Percentiles rank a stretch among this genome's conserved stretches.
Evolutionary conservation across 2,888 invertebrate species (phyloP).

Genomic region (Chamaedrilus cognettii): DNA sequence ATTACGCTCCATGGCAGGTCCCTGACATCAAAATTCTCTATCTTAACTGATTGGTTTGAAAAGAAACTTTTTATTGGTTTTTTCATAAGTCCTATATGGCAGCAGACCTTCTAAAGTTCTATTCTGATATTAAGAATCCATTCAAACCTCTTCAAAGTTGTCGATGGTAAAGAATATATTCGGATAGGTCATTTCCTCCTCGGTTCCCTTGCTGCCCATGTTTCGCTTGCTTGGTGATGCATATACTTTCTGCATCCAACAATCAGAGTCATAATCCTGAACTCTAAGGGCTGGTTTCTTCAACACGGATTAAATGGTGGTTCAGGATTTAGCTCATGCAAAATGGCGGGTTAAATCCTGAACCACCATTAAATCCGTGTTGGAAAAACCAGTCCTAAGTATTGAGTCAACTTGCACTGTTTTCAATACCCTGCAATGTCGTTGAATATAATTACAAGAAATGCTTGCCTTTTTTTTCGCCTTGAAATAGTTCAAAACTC

Average conservation of each 20-base stretch:
- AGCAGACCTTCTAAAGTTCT: neutral
- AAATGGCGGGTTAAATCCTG: no score
- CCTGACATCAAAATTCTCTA: no score
- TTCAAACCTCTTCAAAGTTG: slow-evolving; percentile 99
- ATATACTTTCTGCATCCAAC: slow-evolving; percentile 85
- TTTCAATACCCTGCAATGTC: neutral
- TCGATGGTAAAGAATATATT: slow-evolving; percentile 99
- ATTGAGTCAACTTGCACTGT: neutral
- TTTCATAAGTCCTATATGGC: neutral
- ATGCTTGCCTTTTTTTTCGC: no score
- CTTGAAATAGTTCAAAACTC: no score
- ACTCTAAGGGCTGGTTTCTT: neutral
- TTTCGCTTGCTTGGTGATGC: slow-evolving; percentile 95
- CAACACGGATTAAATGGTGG: no score
- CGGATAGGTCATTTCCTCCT: slow-evolving; percentile 98
- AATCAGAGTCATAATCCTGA: no score
- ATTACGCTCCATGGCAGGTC: no score
- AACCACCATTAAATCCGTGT: no score
- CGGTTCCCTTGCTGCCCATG: slow-evolving; percentile 98
- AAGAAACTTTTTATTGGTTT: neutral
- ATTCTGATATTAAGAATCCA: no score
- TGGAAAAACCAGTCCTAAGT: no score
- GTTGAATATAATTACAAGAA: slow-evolving; percentile 4
- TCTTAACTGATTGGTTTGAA: neutral
- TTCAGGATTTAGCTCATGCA: no score